These are phyloP conservation scores for Tapirus indicus DNA, from an alignment of 2,797 vertebrate genomes.

Conservation along the genomic window DNA sequence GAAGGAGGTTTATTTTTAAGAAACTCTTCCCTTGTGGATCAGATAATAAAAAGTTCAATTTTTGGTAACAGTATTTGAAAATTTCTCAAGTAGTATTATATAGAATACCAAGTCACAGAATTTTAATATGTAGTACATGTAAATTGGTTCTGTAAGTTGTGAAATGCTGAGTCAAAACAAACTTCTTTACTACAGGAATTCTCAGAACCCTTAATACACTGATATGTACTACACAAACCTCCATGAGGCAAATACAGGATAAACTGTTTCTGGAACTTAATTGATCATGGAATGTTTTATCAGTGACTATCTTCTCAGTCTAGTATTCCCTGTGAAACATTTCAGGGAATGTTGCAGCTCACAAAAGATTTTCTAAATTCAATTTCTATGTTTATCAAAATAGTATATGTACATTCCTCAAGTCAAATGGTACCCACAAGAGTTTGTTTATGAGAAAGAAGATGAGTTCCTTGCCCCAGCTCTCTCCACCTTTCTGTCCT, in stretches of 20 bases:
- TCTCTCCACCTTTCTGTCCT: neutral
- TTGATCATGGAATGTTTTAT: neutral
- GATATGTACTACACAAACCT: neutral
- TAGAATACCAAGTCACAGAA: neutral
- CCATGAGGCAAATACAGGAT: neutral
- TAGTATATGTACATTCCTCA: neutral
- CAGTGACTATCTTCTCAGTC: neutral
- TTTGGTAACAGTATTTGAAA: conserved; percentile 16
- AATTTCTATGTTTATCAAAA: conserved; percentile 7
- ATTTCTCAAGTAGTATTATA: neutral
- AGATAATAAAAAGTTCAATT: conserved; percentile 38
- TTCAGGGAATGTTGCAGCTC: neutral
- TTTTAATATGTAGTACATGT: neutral
- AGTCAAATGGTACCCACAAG: neutral
- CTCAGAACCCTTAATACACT: neutral
- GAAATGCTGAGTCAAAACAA: conserved; percentile 5
- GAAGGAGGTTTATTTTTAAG: conserved; percentile 36
- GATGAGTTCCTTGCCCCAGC: neutral
- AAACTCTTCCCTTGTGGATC: neutral
- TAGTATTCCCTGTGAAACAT: neutral
- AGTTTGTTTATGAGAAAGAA: neutral
- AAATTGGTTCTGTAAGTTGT: neutral
- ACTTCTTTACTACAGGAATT: conserved; percentile 1
- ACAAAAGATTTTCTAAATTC: neutral
- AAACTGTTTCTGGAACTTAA: neutral